Percentiles rank a stretch among this genome's conserved stretches.
Conservation (phyloP, 64 coral and sea anemone species). For the Montipora foliosa region DNA sequence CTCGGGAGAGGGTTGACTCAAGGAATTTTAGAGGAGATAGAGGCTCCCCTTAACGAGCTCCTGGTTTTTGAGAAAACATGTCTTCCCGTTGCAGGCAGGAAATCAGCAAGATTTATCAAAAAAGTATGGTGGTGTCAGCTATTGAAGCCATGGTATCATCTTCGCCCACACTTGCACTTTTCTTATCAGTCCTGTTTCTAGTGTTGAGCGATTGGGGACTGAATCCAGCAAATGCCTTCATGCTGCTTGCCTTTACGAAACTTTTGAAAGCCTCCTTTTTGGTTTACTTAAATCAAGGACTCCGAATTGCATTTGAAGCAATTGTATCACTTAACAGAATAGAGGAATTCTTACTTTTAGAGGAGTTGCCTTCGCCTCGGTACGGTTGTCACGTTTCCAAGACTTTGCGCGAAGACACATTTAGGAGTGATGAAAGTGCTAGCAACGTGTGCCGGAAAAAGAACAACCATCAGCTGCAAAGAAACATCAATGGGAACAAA, state of each 20-base stretch:
- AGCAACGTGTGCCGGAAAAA: background rate
- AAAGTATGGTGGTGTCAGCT: constrained; percentile 8
- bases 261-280: background rate
- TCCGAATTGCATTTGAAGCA: background rate
- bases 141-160: background rate
- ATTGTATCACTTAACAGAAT: background rate
- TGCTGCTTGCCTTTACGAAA: constrained; percentile 19
- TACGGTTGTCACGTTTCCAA: background rate
- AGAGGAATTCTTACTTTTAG: background rate
- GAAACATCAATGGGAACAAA: background rate
- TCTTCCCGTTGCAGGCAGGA: background rate
- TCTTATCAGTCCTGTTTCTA: background rate
- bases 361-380: background rate
- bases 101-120: background rate
- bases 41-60: no score
- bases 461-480: background rate
- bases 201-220: constrained; percentile 6
- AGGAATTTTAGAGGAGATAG: no score
- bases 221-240: constrained; percentile 25
- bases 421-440: background rate
- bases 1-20: no score
- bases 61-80: background rate
- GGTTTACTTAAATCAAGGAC: background rate
- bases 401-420: background rate
- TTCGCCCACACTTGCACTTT: background rate